Evolutionary conservation across 2,888 invertebrate genomes (phyloP).

Genomic region (Melinaea menophilus): DNA sequence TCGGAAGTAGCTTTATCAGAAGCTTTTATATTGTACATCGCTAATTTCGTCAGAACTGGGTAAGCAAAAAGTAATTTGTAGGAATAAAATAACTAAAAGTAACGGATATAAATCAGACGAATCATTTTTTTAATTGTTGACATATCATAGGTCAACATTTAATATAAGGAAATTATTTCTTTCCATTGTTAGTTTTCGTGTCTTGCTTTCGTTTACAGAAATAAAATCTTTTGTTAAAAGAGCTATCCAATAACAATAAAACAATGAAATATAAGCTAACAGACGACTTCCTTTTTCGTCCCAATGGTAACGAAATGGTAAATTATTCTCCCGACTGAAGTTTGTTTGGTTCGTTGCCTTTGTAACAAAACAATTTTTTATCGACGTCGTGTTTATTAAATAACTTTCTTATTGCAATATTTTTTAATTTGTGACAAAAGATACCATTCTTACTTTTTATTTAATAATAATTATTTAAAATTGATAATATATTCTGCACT

Average conservation of each 20-base stretch:
- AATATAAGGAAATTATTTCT: not conserved
- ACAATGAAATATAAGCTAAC: slow-evolving; percentile 22
- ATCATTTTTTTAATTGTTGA: too few species aligned
- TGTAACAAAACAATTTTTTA: slow-evolving; percentile 24
- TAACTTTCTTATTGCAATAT: slow-evolving; percentile 3
- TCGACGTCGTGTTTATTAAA: not conserved
- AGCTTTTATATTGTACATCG: slow-evolving; percentile 91
- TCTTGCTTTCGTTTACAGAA: not conserved
- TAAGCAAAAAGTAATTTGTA: slow-evolving; percentile 72
- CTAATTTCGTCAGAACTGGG: slow-evolving; percentile 93
- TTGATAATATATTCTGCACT: too few species aligned
- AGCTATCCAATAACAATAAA: slow-evolving; percentile 9
- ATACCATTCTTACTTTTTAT: too few species aligned
- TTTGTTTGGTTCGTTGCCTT: slow-evolving; percentile 32
- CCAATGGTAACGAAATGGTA: slow-evolving; percentile 41
- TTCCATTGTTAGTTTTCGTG: not conserved
- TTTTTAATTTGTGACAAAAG: not conserved
- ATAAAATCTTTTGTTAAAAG: slow-evolving; percentile 2
- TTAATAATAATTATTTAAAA: too few species aligned
- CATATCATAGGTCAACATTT: too few species aligned
- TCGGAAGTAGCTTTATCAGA: slow-evolving; percentile 91
- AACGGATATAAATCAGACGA: too few species aligned
- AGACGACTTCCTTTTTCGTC: slow-evolving; percentile 39
- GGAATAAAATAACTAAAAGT: not conserved
- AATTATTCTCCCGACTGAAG: slow-evolving; percentile 41